Evolutionary conservation across 2,888 invertebrate genomes (phyloP), one percentile per base, ranked within the genome.

Genomic region (Euzophera pinguis): DNA sequence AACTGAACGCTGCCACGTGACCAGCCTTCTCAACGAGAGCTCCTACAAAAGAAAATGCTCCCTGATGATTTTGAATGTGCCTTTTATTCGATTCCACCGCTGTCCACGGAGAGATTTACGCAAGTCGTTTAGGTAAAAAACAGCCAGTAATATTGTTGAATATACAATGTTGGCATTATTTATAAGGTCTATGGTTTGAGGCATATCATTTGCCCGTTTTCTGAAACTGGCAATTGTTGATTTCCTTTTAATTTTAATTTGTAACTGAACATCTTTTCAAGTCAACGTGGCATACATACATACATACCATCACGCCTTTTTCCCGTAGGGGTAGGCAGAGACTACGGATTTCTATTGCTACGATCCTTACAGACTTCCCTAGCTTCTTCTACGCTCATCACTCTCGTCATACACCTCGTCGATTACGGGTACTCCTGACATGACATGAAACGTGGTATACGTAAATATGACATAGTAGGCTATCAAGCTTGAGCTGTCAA

Each of bases 1-100:
- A 78, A 81, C 80, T 78, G 81, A 84, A 72, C 71, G 75, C 42
- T 47, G 56, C 66, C 71, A 76, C 83, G 81, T 84, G 83, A 78
- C 72, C 63, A 14, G 79, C 64, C 53, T 82, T 41, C 53, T 53
- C 59, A 75, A 72, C 59, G 59, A 54, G 43, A 39, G 6, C 16
- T 34, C 51, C 48, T 10, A 50, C 53, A 56, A 53, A 56, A 57
- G 61, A 65, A 69, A 65, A 67, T 54, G 51, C 58, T 54, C 55
- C 53, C 39, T 60, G 60, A 60, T 60, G 63, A 63, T 68, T 59
- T 58, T 52, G 52, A 53, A 53, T 49, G 53, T 27, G 53, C 48
- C 53, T 45, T 53, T 53, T 53, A 35, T 51, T 37, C 32, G 53
- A 52, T 49, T 51, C 43, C 49, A 52, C 35, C 53, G 47, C 29